Base-by-base conservation (phyloP, 2,888 invertebrate genomes). In the Aleiodes testaceus region DNA sequence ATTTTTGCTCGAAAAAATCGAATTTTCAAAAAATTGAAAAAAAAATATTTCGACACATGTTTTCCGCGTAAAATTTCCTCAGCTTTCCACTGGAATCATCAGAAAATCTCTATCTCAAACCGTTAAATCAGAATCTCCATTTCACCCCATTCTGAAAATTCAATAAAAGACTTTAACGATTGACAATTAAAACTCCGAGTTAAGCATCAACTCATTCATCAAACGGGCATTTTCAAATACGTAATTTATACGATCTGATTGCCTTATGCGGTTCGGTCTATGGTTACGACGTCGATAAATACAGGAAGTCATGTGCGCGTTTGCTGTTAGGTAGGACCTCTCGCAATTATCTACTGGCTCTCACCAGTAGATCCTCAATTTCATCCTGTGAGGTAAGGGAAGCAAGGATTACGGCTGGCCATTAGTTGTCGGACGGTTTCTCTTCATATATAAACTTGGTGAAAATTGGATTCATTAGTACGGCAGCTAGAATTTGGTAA, bases 381-480 rank as follows among this genome's bases (percentile, higher is more conserved):
- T n/a, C 30, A 18, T 16, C 55, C 42, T 61, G 44, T 59, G 64
- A 66, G 53, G 42, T 49, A 59, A 36, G 44, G 59, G 55, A 22
- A 42, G 20, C 14, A 49, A 59, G 64, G 77, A 75, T 76, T 75
- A 77, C 59, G 74, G 72, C 71, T 30, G 69, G 59, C 22, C 74
- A 68, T 74, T 50, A 65, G 50, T 74, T 76, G 75, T 77, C 73
- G 74, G 72, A 64, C 63, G 69, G 52, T 65, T 65, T 16, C 16
- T 9, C n/a, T 26, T 45, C 45, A 20, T 14, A 44, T 3, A 16
- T 20, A 52, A 52, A 55, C 26, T 55, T 26, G 20, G 44, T 42
- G 49, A 20, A 50, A 70, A 64, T 53, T 55, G 52, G 44, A 70
- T 66, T 66, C 59, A 59, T 42, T 42, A 59, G 59, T 36, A 11